Conservation (phyloP, 2,888 invertebrate species). For the Argyresthia goedartella region DNA sequence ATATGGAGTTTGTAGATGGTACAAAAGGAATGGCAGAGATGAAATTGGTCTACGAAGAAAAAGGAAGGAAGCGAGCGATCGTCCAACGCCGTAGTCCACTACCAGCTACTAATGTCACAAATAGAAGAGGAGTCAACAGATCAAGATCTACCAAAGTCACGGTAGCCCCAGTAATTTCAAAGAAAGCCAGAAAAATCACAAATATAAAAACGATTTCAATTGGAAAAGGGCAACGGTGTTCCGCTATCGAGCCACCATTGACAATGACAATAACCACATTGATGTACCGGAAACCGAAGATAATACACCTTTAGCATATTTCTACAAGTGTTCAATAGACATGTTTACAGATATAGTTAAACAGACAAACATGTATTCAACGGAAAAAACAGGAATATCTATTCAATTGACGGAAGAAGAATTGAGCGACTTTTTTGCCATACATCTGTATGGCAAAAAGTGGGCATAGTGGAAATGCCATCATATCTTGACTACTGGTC, state of each 20-base stretch:
- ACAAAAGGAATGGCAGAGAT: no score
- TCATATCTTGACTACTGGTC: conserved; percentile 4
- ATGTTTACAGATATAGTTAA: conserved; percentile 1
- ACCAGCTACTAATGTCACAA: background rate
- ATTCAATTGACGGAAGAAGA: conserved; percentile 4
- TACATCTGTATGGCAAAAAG: conserved; percentile 2
- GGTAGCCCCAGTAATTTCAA: background rate
- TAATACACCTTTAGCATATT: background rate
- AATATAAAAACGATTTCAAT: background rate
- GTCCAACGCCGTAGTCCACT: no score
- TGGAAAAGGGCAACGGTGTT: background rate
- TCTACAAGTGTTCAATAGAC: conserved; percentile 1
- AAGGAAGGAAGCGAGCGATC: no score
- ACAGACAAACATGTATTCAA: conserved; percentile 2
- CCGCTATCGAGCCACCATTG: background rate
- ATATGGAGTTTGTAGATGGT: no score
- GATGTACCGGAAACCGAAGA: background rate
- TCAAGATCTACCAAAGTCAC: background rate
- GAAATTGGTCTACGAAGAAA: no score
- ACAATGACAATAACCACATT: background rate
- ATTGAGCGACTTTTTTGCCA: conserved; percentile 2
- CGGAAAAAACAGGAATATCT: conserved; percentile 3
- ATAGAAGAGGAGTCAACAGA: background rate
- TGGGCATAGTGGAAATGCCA: conserved; percentile 6
- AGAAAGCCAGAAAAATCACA: background rate